These are phyloP conservation scores for Todiramphus chloris DNA, from an alignment of 2,113 vertebrate species.

Conservation along the genomic window DNA sequence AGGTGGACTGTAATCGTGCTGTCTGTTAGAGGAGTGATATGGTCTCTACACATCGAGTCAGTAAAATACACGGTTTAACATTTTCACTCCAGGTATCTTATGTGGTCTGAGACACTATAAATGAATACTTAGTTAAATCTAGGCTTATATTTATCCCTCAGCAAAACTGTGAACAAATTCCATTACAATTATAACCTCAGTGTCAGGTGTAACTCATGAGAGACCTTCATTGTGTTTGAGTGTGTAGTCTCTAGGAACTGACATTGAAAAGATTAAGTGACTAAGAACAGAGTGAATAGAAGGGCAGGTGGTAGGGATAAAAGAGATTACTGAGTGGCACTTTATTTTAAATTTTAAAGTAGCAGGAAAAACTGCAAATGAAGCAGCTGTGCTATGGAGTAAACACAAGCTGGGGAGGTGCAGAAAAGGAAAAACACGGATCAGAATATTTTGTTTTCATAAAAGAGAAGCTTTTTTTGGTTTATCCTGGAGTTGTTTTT, in stretches of 20 bases:
- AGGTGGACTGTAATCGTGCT: background rate
- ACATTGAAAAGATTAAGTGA: background rate
- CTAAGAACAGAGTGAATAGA: background rate
- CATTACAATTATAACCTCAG: background rate
- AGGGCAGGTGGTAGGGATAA: background rate
- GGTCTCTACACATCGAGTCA: background rate
- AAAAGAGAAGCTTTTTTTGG: background rate
- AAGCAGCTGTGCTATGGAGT: background rate
- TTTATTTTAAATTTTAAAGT: background rate
- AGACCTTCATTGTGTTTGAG: background rate
- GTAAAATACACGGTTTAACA: rapidly evolving
- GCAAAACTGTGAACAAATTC: background rate
- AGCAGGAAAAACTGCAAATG: background rate
- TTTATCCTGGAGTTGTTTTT: background rate
- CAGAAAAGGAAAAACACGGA: background rate
- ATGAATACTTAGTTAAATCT: background rate
- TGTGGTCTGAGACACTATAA: background rate
- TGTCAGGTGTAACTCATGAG: background rate
- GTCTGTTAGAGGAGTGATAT: background rate
- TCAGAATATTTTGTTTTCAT: slow-evolving; percentile 24
- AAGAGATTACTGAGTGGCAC: background rate
- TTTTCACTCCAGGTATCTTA: background rate
- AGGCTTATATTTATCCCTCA: background rate
- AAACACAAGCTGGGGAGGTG: slow-evolving; percentile 2
- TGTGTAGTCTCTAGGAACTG: background rate